Evolutionary conservation across 2,113 vertebrate genomes (phyloP).

Genomic region (Elanoides forficatus): DNA sequence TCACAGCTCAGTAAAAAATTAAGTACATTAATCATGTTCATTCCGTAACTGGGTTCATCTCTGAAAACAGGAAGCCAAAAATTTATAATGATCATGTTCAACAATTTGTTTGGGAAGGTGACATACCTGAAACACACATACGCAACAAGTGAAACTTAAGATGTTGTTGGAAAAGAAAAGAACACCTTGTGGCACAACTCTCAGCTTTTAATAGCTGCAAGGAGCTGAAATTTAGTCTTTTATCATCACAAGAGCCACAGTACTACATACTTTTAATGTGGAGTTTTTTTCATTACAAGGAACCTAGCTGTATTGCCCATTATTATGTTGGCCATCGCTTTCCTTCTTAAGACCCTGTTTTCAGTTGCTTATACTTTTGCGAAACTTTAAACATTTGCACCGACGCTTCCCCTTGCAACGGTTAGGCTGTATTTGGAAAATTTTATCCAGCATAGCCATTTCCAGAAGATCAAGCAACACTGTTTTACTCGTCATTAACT

Average conservation of each 20-base stretch:
- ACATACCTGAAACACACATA: not conserved
- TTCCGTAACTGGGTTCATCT: not conserved
- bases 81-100: not conserved
- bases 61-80: not conserved
- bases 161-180: not conserved
- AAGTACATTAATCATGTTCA: not conserved
- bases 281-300: not conserved
- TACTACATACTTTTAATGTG: not conserved
- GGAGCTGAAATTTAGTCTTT: not conserved
- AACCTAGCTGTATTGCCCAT: not conserved
- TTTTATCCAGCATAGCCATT: not conserved
- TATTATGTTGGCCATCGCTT: rapidly evolving
- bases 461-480: not conserved
- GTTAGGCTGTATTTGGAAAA: not conserved
- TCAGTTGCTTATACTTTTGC: not conserved
- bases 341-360: not conserved
- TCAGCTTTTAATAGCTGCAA: not conserved
- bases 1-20: not conserved
- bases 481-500: not conserved
- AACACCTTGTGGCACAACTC: not conserved
- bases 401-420: not conserved
- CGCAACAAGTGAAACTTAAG: not conserved
- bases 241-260: not conserved
- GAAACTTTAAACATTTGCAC: not conserved
- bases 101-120: not conserved